phyloP scores from a whole-genome alignment of 2,888 invertebrate genomes.

The Seladonia tumulorum region DNA sequence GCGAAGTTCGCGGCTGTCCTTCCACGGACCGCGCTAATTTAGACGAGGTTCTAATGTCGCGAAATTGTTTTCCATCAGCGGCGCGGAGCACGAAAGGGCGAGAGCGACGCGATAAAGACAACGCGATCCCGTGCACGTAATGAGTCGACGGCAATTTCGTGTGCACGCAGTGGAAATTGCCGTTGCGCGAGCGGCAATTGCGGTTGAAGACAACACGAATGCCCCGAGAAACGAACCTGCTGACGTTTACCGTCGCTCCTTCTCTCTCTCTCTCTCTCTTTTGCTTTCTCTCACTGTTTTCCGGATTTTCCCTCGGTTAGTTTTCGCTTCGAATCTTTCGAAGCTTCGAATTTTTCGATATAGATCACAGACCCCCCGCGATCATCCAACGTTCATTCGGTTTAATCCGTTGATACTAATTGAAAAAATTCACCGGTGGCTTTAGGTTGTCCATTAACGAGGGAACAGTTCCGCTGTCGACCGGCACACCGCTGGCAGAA shows the following conservation, averaged over 20 bases:
- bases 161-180: slow-evolving; percentile 47
- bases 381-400: slow-evolving; percentile 51
- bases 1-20: slow-evolving; percentile 13
- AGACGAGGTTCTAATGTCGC: slow-evolving; percentile 8
- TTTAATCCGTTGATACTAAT: slow-evolving; percentile 57
- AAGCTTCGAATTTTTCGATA: background rate
- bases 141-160: slow-evolving; percentile 35
- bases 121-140: slow-evolving; percentile 50
- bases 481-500: slow-evolving; percentile 39
- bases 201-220: slow-evolving; percentile 13
- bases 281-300: background rate
- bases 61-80: slow-evolving; percentile 29
- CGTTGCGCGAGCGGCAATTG: slow-evolving; percentile 29
- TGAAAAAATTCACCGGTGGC: slow-evolving; percentile 53
- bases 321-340: background rate
- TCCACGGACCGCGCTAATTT: slow-evolving; percentile 13
- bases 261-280: background rate
- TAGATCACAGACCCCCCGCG: background rate
- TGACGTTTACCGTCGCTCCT: background rate
- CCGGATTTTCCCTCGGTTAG: background rate
- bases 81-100: slow-evolving; percentile 13
- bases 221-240: slow-evolving; percentile 10
- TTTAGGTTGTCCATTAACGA: slow-evolving; percentile 64
- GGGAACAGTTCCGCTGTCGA: slow-evolving; percentile 37
- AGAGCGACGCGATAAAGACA: slow-evolving; percentile 38